Evolutionary conservation across 35 echinoderm and acorn worm species (phyloP).

Genomic region (Diadema setosum): DNA sequence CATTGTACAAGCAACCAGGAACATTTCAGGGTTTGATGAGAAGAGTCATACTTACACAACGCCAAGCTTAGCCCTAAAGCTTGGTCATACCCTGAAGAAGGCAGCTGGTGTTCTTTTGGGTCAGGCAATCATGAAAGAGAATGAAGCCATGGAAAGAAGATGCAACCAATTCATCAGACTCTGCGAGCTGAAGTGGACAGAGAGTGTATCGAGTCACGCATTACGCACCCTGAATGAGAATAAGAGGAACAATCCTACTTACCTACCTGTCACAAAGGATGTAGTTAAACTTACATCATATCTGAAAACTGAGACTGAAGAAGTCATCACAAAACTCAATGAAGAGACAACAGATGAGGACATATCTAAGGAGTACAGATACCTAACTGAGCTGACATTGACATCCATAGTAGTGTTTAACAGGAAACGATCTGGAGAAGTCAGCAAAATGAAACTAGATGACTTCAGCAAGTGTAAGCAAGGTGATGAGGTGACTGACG

Average conservation of each 20-base stretch:
- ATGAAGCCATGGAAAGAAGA: slow-evolving; percentile 26
- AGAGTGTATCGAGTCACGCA: slow-evolving; percentile 48
- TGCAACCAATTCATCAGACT: slow-evolving; percentile 39
- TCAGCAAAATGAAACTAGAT: slow-evolving; percentile 36
- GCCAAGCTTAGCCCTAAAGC: slow-evolving; percentile 61
- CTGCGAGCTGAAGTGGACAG: slow-evolving; percentile 40
- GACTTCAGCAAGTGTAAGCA: slow-evolving; percentile 64
- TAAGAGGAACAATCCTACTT: slow-evolving; percentile 59
- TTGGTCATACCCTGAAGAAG: slow-evolving; percentile 73
- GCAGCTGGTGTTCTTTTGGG: slow-evolving; percentile 39
- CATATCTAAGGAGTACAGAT: slow-evolving; percentile 33
- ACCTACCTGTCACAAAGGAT: slow-evolving; percentile 68
- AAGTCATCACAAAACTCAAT: not conserved
- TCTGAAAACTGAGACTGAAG: slow-evolving; percentile 33
- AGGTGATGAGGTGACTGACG: slow-evolving; percentile 6
- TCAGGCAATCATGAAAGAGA: slow-evolving; percentile 26
- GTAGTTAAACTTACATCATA: slow-evolving; percentile 50
- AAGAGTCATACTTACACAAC: slow-evolving; percentile 54
- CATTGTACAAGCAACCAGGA: slow-evolving; percentile 46
- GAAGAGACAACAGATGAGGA: not conserved
- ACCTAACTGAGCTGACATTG: not conserved
- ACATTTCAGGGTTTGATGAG: slow-evolving; percentile 60
- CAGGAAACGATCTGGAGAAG: slow-evolving; percentile 69
- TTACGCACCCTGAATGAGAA: slow-evolving; percentile 62
- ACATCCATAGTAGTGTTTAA: slow-evolving; percentile 66